Conservation (phyloP, 1,140 invertebrate species). For the Nephotettix cincticeps region DNA sequence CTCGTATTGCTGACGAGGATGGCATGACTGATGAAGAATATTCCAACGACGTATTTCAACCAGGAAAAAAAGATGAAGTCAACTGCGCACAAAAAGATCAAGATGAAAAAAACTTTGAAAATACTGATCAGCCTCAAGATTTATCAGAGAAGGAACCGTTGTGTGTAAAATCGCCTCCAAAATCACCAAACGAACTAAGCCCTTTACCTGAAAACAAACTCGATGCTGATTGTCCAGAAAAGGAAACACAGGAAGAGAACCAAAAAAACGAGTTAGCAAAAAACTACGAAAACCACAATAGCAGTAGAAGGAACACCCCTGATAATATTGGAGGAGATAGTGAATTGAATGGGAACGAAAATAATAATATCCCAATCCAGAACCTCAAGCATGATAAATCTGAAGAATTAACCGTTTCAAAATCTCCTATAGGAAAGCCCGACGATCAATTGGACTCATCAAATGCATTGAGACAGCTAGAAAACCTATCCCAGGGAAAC, state of each 20-base stretch:
- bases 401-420: conserved; percentile 33
- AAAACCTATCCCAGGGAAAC: conserved; percentile 76
- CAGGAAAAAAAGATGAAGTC: conserved; percentile 20
- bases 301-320: conserved; percentile 24
- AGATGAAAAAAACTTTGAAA: conserved; percentile 30
- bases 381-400: background rate
- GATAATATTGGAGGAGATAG: conserved; percentile 28
- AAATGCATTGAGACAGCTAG: conserved; percentile 74
- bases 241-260: conserved; percentile 33
- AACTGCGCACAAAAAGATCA: conserved; percentile 31
- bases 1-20: conserved; percentile 48
- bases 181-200: background rate
- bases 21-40: conserved; percentile 62
- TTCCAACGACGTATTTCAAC: conserved; percentile 57
- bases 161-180: background rate
- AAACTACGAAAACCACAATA: conserved; percentile 16
- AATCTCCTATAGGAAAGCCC: conserved; percentile 41
- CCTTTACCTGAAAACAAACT: background rate
- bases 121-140: conserved; percentile 21
- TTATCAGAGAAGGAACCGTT: conserved; percentile 4
- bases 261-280: conserved; percentile 27
- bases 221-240: conserved; percentile 9
- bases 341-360: conserved; percentile 22
- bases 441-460: conserved; percentile 35
- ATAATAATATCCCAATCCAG: conserved; percentile 11